Base-by-base conservation (phyloP, 1,140 invertebrate genomes). In the Pachypsylla venusta region DNA sequence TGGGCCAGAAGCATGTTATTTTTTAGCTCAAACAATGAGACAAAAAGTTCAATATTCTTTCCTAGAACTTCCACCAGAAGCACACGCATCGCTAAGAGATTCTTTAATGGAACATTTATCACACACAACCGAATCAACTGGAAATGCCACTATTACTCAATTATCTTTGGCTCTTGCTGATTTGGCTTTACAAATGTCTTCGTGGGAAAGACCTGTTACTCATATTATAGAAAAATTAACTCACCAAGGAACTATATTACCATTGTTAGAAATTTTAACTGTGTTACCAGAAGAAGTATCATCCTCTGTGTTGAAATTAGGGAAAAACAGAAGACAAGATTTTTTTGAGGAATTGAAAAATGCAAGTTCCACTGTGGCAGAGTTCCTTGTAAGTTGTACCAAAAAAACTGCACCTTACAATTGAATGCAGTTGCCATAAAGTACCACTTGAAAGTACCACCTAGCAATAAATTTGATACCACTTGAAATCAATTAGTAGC, bases 11-110 rank as follows among this genome's bases (percentile, higher is more conserved):
- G 93, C 91, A 22, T 94, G 92, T 74, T 96, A 95, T 71, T 98
- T 98, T 76, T 95, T 92, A 20, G 93, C 95, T 10, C 94, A 98
- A 73, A 98, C 94, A 2, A 92, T 99, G 83, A 79, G 94, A 62
- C 88, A 88, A 12, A 98, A 98, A 78, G 88, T 92, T 55, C 89
- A 97, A 72, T 81, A 85, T 64, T 89, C 85, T 57, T 94, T 98
- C 68, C 84, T 92, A 66, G 95, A 99, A 75, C 73, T 99, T 55
- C 93, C 95, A 10, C 64, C 76, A 14, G 84, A 89, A 64, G 83
- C 89, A 26, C 85, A 95, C 65, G 72, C 78, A 59, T 89, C 90
- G 0, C 75, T 99, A 12, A 76, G 93, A 64, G 88, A 97, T 75
- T 98, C 94, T 1, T 72, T 99, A 35, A 73, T 98, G 39, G 80